Evolutionary conservation across 1,140 invertebrate genomes (phyloP).

Genomic region (Drosophila malerkotliana): DNA sequence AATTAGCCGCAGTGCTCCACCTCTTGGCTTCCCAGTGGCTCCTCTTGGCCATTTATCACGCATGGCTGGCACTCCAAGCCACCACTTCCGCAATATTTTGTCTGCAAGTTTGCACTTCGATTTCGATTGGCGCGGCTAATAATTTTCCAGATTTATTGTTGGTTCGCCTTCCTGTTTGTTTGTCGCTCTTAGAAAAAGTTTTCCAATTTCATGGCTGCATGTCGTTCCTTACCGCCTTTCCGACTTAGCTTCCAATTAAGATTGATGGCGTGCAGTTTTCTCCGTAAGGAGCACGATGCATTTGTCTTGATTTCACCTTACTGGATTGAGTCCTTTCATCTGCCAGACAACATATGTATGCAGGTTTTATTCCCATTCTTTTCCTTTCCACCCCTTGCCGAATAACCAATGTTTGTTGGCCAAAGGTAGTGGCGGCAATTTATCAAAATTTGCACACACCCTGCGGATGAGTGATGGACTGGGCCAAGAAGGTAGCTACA

Average conservation of each 20-base stretch:
- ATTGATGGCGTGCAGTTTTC: slow-evolving; percentile 44
- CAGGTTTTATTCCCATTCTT: slow-evolving; percentile 1
- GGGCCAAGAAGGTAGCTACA: slow-evolving; percentile 38
- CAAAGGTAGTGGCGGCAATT: slow-evolving; percentile 76
- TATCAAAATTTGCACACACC: slow-evolving; percentile 75
- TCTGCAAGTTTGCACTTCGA: slow-evolving; percentile 48
- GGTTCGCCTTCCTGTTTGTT: slow-evolving; percentile 37
- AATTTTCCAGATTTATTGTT: slow-evolving; percentile 70
- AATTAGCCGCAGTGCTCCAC: slow-evolving; percentile 54
- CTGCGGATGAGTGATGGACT: slow-evolving; percentile 10
- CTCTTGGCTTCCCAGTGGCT: slow-evolving; percentile 16
- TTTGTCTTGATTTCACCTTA: slow-evolving; percentile 76
- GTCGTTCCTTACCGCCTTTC: slow-evolving; percentile 7
- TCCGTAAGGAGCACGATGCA: slow-evolving; percentile 31
- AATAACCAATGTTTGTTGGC: slow-evolving; percentile 11
- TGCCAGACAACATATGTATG: slow-evolving; percentile 42
- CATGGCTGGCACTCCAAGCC: slow-evolving; percentile 10
- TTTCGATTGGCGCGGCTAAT: slow-evolving; percentile 59
- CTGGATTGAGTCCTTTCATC: slow-evolving; percentile 47
- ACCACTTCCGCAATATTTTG: neutral
- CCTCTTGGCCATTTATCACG: slow-evolving; percentile 53
- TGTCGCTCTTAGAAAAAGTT: slow-evolving; percentile 24
- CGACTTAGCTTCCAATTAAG: slow-evolving; percentile 37
- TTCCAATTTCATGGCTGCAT: slow-evolving; percentile 21
- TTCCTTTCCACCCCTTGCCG: slow-evolving; percentile 1